Evolutionary conservation across 2,113 vertebrate genomes (phyloP).

Genomic region (Oreocharis arfaki): DNA sequence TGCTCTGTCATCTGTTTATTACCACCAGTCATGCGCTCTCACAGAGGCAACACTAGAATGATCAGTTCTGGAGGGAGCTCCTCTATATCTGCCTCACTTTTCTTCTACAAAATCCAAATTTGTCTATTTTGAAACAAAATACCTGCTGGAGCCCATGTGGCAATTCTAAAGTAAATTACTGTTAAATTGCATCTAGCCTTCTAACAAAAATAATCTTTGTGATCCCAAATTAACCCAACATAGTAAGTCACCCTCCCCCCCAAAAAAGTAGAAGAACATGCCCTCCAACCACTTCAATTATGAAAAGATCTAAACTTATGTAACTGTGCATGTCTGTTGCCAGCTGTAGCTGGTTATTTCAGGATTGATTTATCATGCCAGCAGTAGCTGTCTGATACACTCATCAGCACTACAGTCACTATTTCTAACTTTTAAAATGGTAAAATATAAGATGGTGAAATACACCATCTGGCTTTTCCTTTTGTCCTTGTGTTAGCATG

Average conservation of each 20-base stretch:
- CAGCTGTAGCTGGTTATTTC: neutral
- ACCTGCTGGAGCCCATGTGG: neutral
- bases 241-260: accelerated
- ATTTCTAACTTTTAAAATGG: neutral
- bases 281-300: neutral
- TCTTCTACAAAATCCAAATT: neutral
- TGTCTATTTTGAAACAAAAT: neutral
- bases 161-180: neutral
- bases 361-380: slow-evolving; percentile 3
- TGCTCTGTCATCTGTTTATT: neutral
- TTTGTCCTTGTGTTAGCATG: neutral
- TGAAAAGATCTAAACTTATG: neutral
- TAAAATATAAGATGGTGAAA: neutral
- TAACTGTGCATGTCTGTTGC: neutral
- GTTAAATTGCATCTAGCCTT: neutral
- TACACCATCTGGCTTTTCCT: neutral
- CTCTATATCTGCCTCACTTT: neutral
- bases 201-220: neutral
- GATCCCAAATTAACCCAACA: neutral
- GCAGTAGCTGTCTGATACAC: neutral
- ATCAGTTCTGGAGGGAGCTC: neutral
- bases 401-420: neutral
- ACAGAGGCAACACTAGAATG: neutral
- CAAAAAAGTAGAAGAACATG: neutral
- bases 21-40: accelerated